These are phyloP conservation scores for Eristalis tenax DNA, from an alignment of 2,888 invertebrate genomes.

Conservation along the genomic window DNA sequence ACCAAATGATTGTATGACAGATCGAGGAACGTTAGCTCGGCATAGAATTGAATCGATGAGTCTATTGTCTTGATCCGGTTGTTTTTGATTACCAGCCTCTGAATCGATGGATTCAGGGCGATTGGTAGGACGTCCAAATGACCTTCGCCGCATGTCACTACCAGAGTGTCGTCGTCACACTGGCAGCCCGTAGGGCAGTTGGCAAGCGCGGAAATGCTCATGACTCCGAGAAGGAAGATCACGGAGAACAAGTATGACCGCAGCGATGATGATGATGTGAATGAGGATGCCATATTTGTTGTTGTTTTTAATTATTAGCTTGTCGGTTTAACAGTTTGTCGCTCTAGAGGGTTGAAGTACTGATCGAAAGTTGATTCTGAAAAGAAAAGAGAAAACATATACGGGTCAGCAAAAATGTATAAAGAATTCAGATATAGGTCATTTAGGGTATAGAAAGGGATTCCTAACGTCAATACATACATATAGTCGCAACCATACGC, in stretches of 20 bases:
- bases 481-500: constrained; percentile 23
- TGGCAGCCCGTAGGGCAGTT: constrained; percentile 93
- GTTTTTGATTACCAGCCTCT: constrained; percentile 90
- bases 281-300: constrained; percentile 58
- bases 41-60: constrained; percentile 93
- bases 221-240: constrained; percentile 63
- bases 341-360: constrained; percentile 1
- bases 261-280: constrained; percentile 64
- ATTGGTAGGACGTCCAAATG: constrained; percentile 94
- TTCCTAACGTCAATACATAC: neutral
- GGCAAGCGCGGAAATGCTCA: constrained; percentile 81
- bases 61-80: constrained; percentile 94
- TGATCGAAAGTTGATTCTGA: constrained; percentile 52
- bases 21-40: constrained; percentile 92
- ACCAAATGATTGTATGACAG: constrained; percentile 92
- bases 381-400: constrained; percentile 28
- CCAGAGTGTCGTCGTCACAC: constrained; percentile 94
- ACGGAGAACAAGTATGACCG: constrained; percentile 55
- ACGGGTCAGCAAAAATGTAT: constrained; percentile 20
- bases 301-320: neutral
- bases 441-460: neutral
- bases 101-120: constrained; percentile 94
- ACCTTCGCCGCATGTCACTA: constrained; percentile 92
- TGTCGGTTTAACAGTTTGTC: constrained; percentile 19
- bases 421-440: neutral